Percentiles rank a stretch among this genome's conserved stretches.
These are phyloP conservation scores for Eubasilissa regina DNA, from an alignment of 1,140 invertebrate species.

Conservation along the genomic window DNA sequence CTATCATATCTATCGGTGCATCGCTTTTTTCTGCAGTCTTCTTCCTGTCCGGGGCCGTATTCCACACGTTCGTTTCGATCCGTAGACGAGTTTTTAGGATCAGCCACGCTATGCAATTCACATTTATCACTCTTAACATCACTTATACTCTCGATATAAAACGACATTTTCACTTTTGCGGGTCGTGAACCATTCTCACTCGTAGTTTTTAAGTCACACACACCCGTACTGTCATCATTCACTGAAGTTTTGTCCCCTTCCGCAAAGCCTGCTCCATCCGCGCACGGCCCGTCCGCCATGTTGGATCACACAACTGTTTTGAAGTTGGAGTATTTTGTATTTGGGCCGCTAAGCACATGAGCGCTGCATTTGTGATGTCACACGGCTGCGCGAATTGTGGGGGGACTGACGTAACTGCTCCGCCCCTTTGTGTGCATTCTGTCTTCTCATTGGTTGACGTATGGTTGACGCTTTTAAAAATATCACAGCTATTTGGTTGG, in stretches of 20 bases:
- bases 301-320: constrained; percentile 70
- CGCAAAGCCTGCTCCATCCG: constrained; percentile 44
- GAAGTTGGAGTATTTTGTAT: constrained; percentile 64
- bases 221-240: constrained; percentile 44
- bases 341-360: constrained; percentile 64
- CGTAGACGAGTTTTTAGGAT: constrained; percentile 63
- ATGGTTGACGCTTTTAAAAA: background rate
- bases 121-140: constrained; percentile 70
- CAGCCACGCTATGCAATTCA: constrained; percentile 69
- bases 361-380: constrained; percentile 63
- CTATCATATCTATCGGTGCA: constrained; percentile 91
- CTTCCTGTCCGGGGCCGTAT: constrained; percentile 61
- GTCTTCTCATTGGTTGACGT: constrained; percentile 64
- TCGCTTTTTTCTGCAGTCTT: constrained; percentile 83
- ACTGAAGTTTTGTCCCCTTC: constrained; percentile 42
- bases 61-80: constrained; percentile 59
- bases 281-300: constrained; percentile 70
- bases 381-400: constrained; percentile 34
- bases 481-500: constrained; percentile 49
- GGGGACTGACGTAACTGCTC: constrained; percentile 47
- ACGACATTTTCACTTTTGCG: constrained; percentile 67
- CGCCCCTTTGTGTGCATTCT: constrained; percentile 59
- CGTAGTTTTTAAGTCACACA: constrained; percentile 71
- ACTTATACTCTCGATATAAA: constrained; percentile 67
- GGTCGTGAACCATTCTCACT: constrained; percentile 65